Evolutionary conservation across 1,140 invertebrate species (phyloP).

Genomic region (Oreohelix idahoensis): DNA sequence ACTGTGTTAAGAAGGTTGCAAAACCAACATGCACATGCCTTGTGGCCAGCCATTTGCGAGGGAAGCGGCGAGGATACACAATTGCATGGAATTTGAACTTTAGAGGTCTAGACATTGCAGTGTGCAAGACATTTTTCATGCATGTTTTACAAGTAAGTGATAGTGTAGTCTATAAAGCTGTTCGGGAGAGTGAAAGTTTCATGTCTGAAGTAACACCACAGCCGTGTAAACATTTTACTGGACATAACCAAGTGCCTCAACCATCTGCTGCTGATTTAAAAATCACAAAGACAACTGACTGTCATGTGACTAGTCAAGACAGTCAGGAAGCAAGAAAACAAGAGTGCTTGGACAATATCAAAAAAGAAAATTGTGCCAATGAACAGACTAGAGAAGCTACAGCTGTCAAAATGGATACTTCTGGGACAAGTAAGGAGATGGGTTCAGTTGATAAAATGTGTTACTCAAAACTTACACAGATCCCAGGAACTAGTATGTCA

Average conservation of each 20-base stretch:
- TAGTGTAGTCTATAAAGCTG: constrained; percentile 25
- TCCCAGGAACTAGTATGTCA: background rate
- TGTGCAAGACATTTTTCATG: constrained; percentile 23
- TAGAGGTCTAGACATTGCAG: background rate
- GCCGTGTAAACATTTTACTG: constrained; percentile 21
- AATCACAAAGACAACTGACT: background rate
- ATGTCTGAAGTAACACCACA: background rate
- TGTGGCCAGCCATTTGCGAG: background rate
- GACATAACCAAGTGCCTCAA: background rate
- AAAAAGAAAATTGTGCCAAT: background rate
- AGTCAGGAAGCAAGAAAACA: background rate
- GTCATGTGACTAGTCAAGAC: no score
- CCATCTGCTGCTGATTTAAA: background rate
- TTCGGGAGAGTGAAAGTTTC: background rate
- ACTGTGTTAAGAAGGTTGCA: background rate
- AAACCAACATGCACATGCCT: constrained; percentile 12
- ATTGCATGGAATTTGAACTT: constrained; percentile 1
- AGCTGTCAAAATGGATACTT: no score
- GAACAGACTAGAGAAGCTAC: background rate
- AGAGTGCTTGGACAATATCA: background rate
- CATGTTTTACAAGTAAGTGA: constrained; percentile 10
- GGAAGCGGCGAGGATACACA: background rate
- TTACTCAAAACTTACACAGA: background rate
- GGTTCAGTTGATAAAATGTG: background rate
- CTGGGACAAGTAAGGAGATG: background rate